A percentile compares a stretch with the other conserved stretches of the same genome.
phyloP scores from a whole-genome alignment of 2,888 invertebrate genomes.

The Pollenia labialis region DNA sequence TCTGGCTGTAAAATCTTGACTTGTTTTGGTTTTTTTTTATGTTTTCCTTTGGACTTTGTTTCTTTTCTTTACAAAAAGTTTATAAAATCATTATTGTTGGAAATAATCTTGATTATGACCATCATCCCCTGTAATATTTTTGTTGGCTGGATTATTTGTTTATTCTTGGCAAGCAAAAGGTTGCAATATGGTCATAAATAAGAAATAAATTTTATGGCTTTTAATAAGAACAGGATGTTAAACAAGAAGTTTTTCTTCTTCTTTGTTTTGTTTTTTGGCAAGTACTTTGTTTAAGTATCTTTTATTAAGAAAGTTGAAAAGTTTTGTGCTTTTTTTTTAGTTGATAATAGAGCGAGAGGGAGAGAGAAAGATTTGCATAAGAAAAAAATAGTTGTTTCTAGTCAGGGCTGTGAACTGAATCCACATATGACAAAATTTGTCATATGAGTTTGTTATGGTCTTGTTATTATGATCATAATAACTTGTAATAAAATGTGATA shows the following conservation, averaged over 20 bases:
- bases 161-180: constrained; percentile 56
- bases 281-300: constrained; percentile 53
- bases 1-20: constrained; percentile 58
- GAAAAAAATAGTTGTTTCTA: neutral
- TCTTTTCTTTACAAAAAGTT: constrained; percentile 56
- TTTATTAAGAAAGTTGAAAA: constrained; percentile 66
- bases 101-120: constrained; percentile 67
- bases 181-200: constrained; percentile 73
- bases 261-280: constrained; percentile 5
- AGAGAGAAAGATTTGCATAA: neutral
- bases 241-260: constrained; percentile 59
- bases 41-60: constrained; percentile 44
- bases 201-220: constrained; percentile 72
- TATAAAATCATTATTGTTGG: constrained; percentile 60
- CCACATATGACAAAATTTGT: too few relatives aligned
- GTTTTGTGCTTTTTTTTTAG: constrained; percentile 41
- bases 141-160: constrained; percentile 46
- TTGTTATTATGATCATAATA: too few relatives aligned
- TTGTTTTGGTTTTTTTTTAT: constrained; percentile 21
- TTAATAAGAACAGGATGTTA: constrained; percentile 69
- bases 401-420: too few relatives aligned
- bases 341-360: neutral
- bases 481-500: too few relatives aligned
- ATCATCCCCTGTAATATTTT: constrained; percentile 24
- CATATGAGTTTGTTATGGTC: too few relatives aligned